A percentile compares a stretch with the other conserved stretches of the same genome.
Conservation (phyloP, 2,797 vertebrate species). For the Apogon talboti region DNA sequence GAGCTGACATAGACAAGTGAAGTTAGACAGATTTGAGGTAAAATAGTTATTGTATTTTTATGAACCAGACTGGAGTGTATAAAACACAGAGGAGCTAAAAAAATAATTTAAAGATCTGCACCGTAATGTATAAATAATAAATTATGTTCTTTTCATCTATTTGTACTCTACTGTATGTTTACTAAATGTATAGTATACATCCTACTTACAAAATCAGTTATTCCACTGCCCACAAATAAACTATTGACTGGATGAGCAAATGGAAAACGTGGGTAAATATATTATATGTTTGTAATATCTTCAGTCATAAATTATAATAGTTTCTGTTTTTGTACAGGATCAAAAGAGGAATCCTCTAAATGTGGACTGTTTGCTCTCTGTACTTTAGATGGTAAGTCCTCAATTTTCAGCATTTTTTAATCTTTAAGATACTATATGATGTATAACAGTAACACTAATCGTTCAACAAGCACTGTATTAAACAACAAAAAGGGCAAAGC, state of each 20-base stretch:
- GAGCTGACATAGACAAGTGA: too few relatives aligned
- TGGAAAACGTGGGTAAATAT: not conserved
- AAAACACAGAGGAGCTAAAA: too few relatives aligned
- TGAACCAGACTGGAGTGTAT: too few relatives aligned
- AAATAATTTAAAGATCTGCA: too few relatives aligned
- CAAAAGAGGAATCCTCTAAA: slow-evolving; percentile 81
- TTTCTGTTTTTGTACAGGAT: slow-evolving; percentile 75
- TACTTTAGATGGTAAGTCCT: slow-evolving; percentile 92
- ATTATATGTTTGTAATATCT: not conserved
- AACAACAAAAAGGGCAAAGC: not conserved
- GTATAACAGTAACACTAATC: not conserved
- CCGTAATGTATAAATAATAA: too few relatives aligned
- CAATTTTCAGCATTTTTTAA: not conserved
- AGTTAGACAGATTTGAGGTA: too few relatives aligned
- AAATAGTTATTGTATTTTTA: too few relatives aligned
- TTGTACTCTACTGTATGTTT: not conserved
- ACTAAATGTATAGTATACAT: too few relatives aligned
- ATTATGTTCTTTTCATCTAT: too few relatives aligned
- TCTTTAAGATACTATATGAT: not conserved
- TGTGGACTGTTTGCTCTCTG: slow-evolving; percentile 96
- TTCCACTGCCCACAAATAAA: too few relatives aligned
- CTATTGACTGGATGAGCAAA: too few relatives aligned
- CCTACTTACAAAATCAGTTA: too few relatives aligned
- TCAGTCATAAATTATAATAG: not conserved
- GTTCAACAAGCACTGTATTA: not conserved